Base-by-base conservation (phyloP, 2,797 vertebrate species). In the Apogon hyalosoma region DNA sequence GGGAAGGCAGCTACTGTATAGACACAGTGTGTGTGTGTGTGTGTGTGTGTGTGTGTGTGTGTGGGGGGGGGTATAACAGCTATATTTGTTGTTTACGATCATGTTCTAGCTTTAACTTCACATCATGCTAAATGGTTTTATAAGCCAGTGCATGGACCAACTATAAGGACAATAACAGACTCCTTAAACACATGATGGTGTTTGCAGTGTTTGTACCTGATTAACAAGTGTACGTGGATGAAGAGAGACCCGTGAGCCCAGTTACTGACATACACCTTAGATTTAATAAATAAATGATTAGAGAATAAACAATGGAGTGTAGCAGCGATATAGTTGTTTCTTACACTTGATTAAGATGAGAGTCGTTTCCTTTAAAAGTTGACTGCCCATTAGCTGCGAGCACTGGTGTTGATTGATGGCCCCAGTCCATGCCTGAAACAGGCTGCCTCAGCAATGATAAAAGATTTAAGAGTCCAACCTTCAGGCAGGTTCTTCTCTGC, bases 381-480 rank as follows among this genome's bases (percentile, higher is more conserved):
- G 67, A 89, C 85, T 80, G 79, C 60, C 75, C 87, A 89, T 92
- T 90, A 92, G 86, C 85, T 69, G 55, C 42, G 60, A 63, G 79
- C 78, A 77, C 66, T 69, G 79, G 74, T 52, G 58, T 52, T 88
- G 90, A 92, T 84, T 88, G 87, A 93, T 91, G 75, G 83, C 74
- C 59, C 41, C 56, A 48, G 66, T 75, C 77, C 63, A 73, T 69
- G 73, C 78, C 82, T 36, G 76, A 68, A 82, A 80, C 72, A 43
- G 73, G 75, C 88, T 72, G 80, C 79, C 86, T 92, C 87, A 87
- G 87, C 84, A 79, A 54, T 75, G 83, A 84, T 90, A 56, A 88
- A 84, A 90, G 89, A 92, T 93, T 93, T 89, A 92, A 80, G 72
- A 77, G 49, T n/a, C 41, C 76, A 75, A 69, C 79, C 79, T 77